Percentiles rank a stretch among this genome's conserved stretches.
These are phyloP conservation scores for Drosophila kikkawai DNA, from an alignment of 1,140 invertebrate species.

Conservation along the genomic window DNA sequence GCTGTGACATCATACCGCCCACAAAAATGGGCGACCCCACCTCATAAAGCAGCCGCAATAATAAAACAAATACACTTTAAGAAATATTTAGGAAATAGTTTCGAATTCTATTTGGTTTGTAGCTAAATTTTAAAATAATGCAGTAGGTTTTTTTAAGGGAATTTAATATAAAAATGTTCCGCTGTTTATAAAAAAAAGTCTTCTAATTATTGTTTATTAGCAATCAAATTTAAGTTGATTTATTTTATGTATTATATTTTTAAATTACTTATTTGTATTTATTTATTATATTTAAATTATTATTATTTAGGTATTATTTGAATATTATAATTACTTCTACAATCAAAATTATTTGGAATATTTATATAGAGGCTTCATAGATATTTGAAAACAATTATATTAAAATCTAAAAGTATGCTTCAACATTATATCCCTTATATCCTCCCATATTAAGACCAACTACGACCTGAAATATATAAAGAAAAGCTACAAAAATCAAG, in stretches of 20 bases:
- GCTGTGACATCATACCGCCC: conserved; percentile 71
- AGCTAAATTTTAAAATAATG: background rate
- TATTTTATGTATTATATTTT: too few species aligned
- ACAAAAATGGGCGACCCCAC: conserved; percentile 32
- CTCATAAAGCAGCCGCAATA: conserved; percentile 30
- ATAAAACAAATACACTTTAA: conserved; percentile 13
- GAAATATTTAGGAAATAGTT: background rate
- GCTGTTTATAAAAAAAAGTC: background rate
- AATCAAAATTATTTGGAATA: background rate
- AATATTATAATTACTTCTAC: background rate
- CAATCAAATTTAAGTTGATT: too few species aligned
- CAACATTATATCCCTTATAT: background rate
- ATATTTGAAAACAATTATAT: background rate
- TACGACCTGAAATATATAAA: background rate
- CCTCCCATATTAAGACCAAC: background rate
- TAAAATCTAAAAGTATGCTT: too few species aligned
- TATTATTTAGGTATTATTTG: background rate
- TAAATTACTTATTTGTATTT: too few species aligned
- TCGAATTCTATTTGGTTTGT: background rate
- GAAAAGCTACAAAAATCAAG: background rate
- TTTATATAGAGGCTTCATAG: background rate
- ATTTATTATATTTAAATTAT: too few species aligned
- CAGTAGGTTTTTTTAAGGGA: background rate
- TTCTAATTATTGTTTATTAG: too few species aligned
- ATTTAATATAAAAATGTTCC: background rate